Evolutionary conservation across 1,140 invertebrate genomes (phyloP).

Genomic region (Galleria mellonella): DNA sequence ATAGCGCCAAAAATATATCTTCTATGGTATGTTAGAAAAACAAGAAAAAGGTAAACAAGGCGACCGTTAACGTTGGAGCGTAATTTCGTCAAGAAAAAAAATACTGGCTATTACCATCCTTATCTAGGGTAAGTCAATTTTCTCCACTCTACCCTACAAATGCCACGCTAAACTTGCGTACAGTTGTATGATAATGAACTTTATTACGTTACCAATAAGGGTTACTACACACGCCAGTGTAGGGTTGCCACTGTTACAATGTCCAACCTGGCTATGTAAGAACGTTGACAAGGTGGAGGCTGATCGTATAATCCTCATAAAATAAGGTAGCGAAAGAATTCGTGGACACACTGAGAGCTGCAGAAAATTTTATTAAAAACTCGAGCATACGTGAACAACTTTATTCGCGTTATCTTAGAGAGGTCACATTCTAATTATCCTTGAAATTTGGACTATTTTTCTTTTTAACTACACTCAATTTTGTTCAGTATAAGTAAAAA

Average conservation of each 20-base stretch:
- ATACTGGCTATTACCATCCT: slow-evolving; percentile 61
- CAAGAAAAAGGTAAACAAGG: slow-evolving; percentile 64
- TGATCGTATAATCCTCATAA: slow-evolving; percentile 71
- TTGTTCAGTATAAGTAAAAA: no score
- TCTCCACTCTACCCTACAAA: slow-evolving; percentile 41
- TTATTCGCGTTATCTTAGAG: no score
- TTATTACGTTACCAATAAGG: slow-evolving; percentile 18
- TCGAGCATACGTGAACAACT: no score
- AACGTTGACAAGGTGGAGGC: slow-evolving; percentile 67
- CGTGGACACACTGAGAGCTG: slow-evolving; percentile 31
- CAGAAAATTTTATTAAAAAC: no score
- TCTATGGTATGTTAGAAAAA: slow-evolving; percentile 26
- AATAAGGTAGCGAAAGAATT: slow-evolving; percentile 65
- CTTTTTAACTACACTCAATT: no score
- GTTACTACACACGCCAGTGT: slow-evolving; percentile 3
- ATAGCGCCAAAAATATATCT: slow-evolving; percentile 1
- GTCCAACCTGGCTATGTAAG: slow-evolving; percentile 61
- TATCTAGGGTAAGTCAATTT: slow-evolving; percentile 72
- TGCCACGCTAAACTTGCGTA: no score
- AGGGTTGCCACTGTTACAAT: slow-evolving; percentile 34
- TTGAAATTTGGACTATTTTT: no score
- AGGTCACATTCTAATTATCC: no score
- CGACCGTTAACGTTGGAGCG: slow-evolving; percentile 52
- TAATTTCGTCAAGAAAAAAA: slow-evolving; percentile 60
- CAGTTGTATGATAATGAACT: slow-evolving; percentile 10